Evolutionary conservation across 2,888 invertebrate genomes (phyloP).

Genomic region (Tinea semifulvella): DNA sequence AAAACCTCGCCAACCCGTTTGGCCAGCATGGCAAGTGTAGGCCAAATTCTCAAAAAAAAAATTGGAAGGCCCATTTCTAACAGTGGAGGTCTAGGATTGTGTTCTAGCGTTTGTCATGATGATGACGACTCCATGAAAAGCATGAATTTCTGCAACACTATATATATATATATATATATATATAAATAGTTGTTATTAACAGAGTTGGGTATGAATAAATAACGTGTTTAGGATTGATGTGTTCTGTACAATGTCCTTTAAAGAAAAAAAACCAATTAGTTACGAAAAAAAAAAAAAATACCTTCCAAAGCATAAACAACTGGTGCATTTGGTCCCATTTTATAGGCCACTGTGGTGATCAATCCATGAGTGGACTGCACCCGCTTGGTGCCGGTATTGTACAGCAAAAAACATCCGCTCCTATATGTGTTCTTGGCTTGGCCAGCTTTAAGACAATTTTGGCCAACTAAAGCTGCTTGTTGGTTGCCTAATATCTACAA

Average conservation of each 20-base stretch:
- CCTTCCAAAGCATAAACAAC: conserved; percentile 95
- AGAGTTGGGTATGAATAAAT: neutral
- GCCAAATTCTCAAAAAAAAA: no score
- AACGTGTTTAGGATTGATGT: neutral
- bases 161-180: no score
- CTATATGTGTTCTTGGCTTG: conserved; percentile 95
- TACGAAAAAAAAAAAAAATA: no score
- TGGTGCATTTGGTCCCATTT: conserved; percentile 82
- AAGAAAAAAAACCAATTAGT: no score
- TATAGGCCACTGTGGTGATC: conserved; percentile 90
- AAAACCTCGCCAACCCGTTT: no score
- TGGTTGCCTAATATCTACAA: conserved; percentile 92
- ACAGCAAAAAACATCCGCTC: conserved; percentile 93
- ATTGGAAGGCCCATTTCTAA: no score
- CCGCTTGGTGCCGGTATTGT: conserved; percentile 88
- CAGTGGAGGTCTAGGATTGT: no score
- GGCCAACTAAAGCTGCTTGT: conserved; percentile 92
- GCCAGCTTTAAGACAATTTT: conserved; percentile 86
- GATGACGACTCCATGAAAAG: no score
- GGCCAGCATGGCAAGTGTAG: no score
- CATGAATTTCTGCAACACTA: no score
- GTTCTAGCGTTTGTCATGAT: no score
- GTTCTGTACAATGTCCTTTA: no score
- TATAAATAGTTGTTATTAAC: neutral
- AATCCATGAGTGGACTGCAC: conserved; percentile 89